Conservation (phyloP, 2,113 vertebrate species). For the Macrotis lagotis region DNA sequence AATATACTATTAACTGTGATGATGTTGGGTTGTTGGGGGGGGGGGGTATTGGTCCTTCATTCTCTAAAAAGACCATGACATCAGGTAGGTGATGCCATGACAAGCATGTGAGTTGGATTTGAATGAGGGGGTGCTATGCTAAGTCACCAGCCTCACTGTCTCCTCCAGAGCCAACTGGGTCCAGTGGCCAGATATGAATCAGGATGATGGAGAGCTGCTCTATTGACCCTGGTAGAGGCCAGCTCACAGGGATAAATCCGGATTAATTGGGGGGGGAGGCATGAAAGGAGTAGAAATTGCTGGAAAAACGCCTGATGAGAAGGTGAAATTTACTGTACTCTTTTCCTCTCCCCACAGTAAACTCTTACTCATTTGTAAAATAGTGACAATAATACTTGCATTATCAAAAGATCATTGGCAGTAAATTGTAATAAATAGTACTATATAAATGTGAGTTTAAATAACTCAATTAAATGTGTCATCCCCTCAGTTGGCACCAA, state of each 20-base stretch:
- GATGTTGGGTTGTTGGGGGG: too few relatives aligned
- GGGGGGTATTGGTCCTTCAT: too few relatives aligned
- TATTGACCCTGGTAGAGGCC: background rate
- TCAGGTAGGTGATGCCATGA: too few relatives aligned
- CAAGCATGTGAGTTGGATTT: too few relatives aligned
- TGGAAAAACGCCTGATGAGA: background rate
- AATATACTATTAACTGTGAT: too few relatives aligned
- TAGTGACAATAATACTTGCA: background rate
- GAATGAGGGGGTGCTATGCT: too few relatives aligned
- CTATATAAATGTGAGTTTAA: background rate
- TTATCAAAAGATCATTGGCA: background rate
- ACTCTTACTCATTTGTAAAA: background rate
- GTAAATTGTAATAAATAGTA: background rate
- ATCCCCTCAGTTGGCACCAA: background rate
- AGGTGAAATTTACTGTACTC: background rate
- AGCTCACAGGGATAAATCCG: background rate
- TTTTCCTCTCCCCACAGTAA: background rate
- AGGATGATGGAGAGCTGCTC: too few relatives aligned
- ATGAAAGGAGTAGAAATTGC: background rate
- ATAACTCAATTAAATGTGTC: background rate
- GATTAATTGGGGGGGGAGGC: background rate
- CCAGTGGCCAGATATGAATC: too few relatives aligned
- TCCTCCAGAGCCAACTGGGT: too few relatives aligned
- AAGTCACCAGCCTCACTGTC: too few relatives aligned
- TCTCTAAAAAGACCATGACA: too few relatives aligned